Conservation (phyloP, 2,113 vertebrate genomes). For the Leptobrachium leishanense region DNA sequence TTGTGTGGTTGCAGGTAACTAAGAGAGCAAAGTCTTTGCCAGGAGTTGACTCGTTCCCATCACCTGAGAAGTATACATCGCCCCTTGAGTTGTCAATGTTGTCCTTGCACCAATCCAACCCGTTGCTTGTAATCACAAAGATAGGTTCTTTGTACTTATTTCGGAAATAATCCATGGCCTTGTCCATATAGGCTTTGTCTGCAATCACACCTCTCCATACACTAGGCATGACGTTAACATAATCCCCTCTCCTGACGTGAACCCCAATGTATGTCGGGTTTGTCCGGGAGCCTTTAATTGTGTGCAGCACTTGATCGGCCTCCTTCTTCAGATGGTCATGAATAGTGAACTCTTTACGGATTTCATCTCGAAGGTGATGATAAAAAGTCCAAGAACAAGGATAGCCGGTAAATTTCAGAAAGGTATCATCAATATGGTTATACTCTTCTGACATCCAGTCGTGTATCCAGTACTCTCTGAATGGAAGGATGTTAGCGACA, state of each 20-base stretch:
- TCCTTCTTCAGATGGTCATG: constrained; percentile 51
- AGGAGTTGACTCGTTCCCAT: constrained; percentile 46
- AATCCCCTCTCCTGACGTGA: constrained; percentile 63
- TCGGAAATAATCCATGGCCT: constrained; percentile 64
- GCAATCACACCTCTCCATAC: constrained; percentile 62
- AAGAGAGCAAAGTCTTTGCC: constrained; percentile 59
- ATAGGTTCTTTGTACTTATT: constrained; percentile 51
- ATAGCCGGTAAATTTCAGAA: constrained; percentile 53
- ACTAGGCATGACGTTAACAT: constrained; percentile 55
- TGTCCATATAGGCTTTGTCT: constrained; percentile 53
- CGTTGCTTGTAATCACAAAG: constrained; percentile 64
- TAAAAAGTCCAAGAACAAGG: constrained; percentile 68
- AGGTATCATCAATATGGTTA: constrained; percentile 49
- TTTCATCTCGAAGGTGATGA: constrained; percentile 59
- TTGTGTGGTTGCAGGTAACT: constrained; percentile 60
- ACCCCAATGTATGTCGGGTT: constrained; percentile 58
- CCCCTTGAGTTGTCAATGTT: constrained; percentile 57
- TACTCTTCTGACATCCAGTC: constrained; percentile 63
- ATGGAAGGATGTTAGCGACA: background rate
- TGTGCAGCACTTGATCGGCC: constrained; percentile 42
- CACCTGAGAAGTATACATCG: constrained; percentile 55
- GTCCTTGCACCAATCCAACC: constrained; percentile 61
- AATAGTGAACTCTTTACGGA: constrained; percentile 59
- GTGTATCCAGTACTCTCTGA: constrained; percentile 52
- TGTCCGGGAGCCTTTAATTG: constrained; percentile 4